Base-by-base conservation (phyloP, 2,888 invertebrate species). In the Xanthia icteritia region DNA sequence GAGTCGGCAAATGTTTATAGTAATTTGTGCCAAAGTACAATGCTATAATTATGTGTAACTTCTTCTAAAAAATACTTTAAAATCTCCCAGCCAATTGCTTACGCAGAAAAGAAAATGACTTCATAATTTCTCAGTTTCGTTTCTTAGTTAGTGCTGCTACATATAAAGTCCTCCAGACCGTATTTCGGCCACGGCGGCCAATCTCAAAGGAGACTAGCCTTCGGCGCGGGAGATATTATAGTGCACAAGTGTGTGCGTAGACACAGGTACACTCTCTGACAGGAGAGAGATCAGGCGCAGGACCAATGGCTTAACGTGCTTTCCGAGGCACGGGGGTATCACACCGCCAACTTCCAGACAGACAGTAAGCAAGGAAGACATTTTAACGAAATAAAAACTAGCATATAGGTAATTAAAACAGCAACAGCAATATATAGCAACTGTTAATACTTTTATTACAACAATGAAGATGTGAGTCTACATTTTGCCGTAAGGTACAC, bases 401-500 rank as follows among this genome's bases (percentile, higher is more conserved):
- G 45, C 6, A 23, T n/a, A 51, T 0, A 6, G n/a, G n/a, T 31
- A 2, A 51, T 23, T 51, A 51, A 9, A 51, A 51, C 23, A 23
- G 20, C 51, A 23, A 23, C 20, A 20, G 51, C 20, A 51, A 8
- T 48, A 20, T 45, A 51, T n/a, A 58, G 60, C 31, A 66, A 54
- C 15, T 15, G 2, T 45, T 36, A 56, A 6, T 20, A 8, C 17
- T 58, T 66, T 51, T 31, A 58, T 42, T 17, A 42, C 23, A 36
- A 77, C 20, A 54, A 60, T 56, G 17, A 56, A 20, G 9, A 1
- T 9, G 48, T 27, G 5, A 65, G 1, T 13, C 5, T 11, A 39
- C n/a, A 56, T 36, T 61, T 17, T 15, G 48, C 45, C n/a, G 15
- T n/a, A 79, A 73, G 8, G 20, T 61, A 51, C 45, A 54, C 15